Percentiles rank a stretch among this genome's conserved stretches.
phyloP scores from a whole-genome alignment of 2,113 vertebrate species.

The Phalacrocorax aristotelis region DNA sequence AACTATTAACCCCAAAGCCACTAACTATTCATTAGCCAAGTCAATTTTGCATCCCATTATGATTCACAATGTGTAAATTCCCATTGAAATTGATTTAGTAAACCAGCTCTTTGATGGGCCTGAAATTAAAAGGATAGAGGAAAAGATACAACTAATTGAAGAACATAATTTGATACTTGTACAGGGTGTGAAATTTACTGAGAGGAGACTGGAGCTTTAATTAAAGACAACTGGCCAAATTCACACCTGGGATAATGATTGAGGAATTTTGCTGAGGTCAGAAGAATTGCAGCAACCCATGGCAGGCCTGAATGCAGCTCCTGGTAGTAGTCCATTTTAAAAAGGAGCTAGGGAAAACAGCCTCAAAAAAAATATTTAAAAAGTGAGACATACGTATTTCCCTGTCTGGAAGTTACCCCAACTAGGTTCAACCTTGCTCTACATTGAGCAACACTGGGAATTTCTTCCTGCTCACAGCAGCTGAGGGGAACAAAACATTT shows the following conservation, averaged over 20 bases:
- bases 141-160: constrained; percentile 69
- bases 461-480: background rate
- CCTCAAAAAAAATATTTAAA: background rate
- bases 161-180: constrained; percentile 65
- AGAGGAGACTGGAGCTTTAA: constrained; percentile 69
- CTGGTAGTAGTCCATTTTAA: constrained; percentile 19
- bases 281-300: background rate
- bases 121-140: constrained; percentile 76
- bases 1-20: constrained; percentile 78
- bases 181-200: constrained; percentile 53
- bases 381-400: background rate
- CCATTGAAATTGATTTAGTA: constrained; percentile 80
- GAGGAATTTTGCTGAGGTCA: constrained; percentile 36
- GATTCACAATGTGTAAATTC: constrained; percentile 77
- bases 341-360: constrained; percentile 3
- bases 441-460: background rate
- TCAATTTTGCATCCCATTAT: constrained; percentile 80
- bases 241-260: background rate
- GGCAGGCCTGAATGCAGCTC: background rate
- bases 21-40: constrained; percentile 79
- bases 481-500: background rate
- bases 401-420: background rate
- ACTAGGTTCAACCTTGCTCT: background rate
- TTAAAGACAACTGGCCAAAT: constrained; percentile 69
- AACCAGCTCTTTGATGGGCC: constrained; percentile 74